Conservation (phyloP, 2,888 invertebrate species). For the Pyrrhia umbra region DNA sequence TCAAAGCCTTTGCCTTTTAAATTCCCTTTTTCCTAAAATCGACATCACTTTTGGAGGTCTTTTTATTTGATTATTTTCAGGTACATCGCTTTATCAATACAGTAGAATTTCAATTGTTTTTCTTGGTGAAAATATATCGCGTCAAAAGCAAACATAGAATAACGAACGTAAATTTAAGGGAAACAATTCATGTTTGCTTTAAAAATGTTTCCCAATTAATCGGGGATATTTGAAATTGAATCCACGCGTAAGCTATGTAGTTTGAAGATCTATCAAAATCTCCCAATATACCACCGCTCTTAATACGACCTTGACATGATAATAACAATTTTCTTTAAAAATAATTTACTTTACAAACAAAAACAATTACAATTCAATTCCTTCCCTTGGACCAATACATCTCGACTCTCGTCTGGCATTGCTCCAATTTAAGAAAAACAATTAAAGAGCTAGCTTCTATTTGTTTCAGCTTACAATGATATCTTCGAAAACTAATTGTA, state of each 20-base stretch:
- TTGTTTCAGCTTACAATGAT: constrained; percentile 46
- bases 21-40: not conserved
- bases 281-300: too few relatives aligned
- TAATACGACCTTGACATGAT: constrained; percentile 50
- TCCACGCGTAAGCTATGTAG: too few relatives aligned
- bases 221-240: constrained; percentile 11
- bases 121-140: not conserved
- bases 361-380: constrained; percentile 49
- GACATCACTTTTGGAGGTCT: not conserved
- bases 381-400: constrained; percentile 37
- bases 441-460: constrained; percentile 47
- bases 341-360: constrained; percentile 39
- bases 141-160: not conserved
- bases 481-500: constrained; percentile 64
- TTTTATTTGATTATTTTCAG: not conserved
- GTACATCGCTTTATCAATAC: not conserved
- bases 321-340: constrained; percentile 33
- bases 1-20: not conserved
- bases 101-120: not conserved
- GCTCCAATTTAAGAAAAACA: constrained; percentile 62
- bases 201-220: not conserved
- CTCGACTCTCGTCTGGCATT: constrained; percentile 49
- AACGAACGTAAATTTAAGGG: not conserved
- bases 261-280: too few relatives aligned
- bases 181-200: constrained; percentile 3